These are phyloP conservation scores for Lithophane ornitopus DNA, from an alignment of 2,888 invertebrate genomes.

Conservation along the genomic window DNA sequence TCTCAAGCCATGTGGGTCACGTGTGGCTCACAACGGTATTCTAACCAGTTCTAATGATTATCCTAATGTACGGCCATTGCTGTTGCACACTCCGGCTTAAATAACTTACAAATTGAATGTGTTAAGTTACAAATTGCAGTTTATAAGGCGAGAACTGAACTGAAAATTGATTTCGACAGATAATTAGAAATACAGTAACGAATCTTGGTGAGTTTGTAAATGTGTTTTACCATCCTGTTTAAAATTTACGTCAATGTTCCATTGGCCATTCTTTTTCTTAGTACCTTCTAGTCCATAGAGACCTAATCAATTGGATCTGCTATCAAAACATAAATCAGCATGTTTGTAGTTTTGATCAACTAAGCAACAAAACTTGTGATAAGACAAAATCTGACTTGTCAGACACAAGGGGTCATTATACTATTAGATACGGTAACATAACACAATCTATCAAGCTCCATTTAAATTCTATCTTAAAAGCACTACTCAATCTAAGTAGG, in stretches of 20 bases:
- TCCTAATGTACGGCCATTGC: slow-evolving; percentile 51
- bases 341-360: not conserved
- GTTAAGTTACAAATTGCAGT: slow-evolving; percentile 9
- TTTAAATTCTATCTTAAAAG: not conserved
- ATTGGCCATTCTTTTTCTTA: not conserved
- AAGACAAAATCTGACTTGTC: not conserved
- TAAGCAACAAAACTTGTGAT: not conserved
- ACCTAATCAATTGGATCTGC: not conserved
- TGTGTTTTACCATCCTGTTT: not conserved
- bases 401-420: not conserved
- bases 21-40: slow-evolving; percentile 64
- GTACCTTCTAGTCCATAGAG: not conserved
- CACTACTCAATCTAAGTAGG: too few species aligned
- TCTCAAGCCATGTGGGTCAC: slow-evolving; percentile 53
- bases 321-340: not conserved
- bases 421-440: not conserved
- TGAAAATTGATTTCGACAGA: not conserved
- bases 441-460: not conserved
- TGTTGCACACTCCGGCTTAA: slow-evolving; percentile 24
- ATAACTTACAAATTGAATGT: slow-evolving; percentile 25
- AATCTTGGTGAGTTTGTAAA: not conserved
- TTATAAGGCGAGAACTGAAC: not conserved
- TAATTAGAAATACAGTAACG: not conserved
- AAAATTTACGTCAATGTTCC: not conserved
- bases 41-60: slow-evolving; percentile 67